Base-by-base conservation (phyloP, 2,113 vertebrate species). In the Misgurnus anguillicaudatus region DNA sequence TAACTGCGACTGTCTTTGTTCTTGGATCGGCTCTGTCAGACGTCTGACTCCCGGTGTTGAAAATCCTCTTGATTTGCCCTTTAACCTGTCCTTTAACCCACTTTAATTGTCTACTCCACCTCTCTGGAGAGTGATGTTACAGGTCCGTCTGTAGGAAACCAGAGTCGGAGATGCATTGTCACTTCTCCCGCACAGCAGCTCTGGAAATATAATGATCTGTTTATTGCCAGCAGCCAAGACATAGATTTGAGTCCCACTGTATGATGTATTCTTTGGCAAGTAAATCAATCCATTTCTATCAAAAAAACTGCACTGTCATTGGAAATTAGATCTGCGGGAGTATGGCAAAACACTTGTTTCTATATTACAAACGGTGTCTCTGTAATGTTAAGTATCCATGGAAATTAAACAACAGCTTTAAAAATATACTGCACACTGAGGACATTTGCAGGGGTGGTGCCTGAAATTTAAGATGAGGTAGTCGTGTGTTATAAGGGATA, bases 261-360 rank as follows among this genome's bases (percentile, higher is more conserved):
- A 75, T 83, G 75, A 85, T 87, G 83, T 82, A 76, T 79, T 82
- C 70, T 19, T 84, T 89, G 89, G 85, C 86, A 81, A 53, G 81
- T 80, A 70, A 80, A 72, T 9, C 2, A 61, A 85, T 82, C 62
- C 70, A 62, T 90, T 87, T 69, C 48, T 82, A 84, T 90, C 85
- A 85, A 81, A 87, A 72, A 90, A 55, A 16, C 16, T 66, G 67
- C 48, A 71, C 78, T 86, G 87, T 87, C 87, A 82, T 71, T 82
- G 79, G 74, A 85, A 76, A 88, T 90, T 85, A 86, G 75, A 70
- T 81, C 84, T 82, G 72, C 64, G 14, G 31, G 65, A 38, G 80
- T 70, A 76, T 63, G 79, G 42, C 63, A 79, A 66, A 83, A 83
- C 57, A 81, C 24, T 47, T 61, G 55, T 48, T 84, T 75, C 79